Evolutionary conservation across 2,888 invertebrate genomes (phyloP), one percentile per base, ranked within the genome.

Genomic region (Subacronicta megacephala): DNA sequence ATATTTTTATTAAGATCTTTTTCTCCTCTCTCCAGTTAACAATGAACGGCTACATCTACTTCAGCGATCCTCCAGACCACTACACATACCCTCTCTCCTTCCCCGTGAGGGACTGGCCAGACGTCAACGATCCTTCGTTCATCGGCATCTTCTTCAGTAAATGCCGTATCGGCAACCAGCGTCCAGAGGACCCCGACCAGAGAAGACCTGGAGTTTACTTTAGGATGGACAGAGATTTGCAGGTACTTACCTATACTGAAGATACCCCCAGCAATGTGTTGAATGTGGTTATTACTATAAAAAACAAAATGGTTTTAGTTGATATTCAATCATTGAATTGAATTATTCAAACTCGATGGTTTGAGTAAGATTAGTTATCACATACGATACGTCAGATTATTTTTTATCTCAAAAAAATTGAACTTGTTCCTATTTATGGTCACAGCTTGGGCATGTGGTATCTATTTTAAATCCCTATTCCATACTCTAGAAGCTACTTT

Each of bases 81-180:
- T 97, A 96, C 80, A 96, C 96, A 0, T 98, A 98, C 80, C 98
- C 98, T 0, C 90, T 98, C n/a, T 96, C 96, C 0, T 98, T 98
- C 84, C 98, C 98, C 0, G 93, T 96, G 1, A 96, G 96, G 73
- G 98, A 98, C 75, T 98, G 98, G 98, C 98, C 98, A 0, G 94
- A 93, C 59, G 95, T 96, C 70, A 97, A 97, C 77, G 99, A 99
- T 88, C 99, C 98, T 0, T 96, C 98, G 0, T 98, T 99, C 88
- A 98, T 99, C 69, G 99, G 98, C 0, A 98, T 98, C 63, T 99
- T 98, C 94, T 98, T 97, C 91, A 98, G 98, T 85, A 98, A 97
- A 84, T 98, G 98, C 81, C 96, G 97, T 47, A 96, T 98, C 42
- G 98, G 98, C 10, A 95, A 94, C 46, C 92, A 96, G 54, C 94